Base-by-base conservation (phyloP, 2,797 vertebrate species). In the Enteromius thamalakanensis region DNA sequence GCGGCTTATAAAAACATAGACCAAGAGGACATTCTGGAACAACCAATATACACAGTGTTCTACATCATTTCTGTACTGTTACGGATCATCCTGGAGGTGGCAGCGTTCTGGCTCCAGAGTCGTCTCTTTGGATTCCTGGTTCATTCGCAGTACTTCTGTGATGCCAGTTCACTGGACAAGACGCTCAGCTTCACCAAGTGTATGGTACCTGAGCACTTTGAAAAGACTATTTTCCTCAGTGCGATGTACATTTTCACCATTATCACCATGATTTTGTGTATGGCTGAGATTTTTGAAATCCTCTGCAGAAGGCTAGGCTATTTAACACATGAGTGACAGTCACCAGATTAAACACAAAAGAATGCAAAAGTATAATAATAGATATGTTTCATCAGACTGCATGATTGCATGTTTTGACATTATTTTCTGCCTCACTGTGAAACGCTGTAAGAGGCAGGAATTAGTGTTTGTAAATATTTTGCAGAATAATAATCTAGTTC, bases 211-310 rank as follows among this genome's bases (percentile, higher is more conserved):
- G 94, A 96, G 86, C 93, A 95, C 89, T 95, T 95, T 78, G 95
- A 96, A 91, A 96, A 96, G 91, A 95, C 92, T n/a, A 91, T 95
- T 84, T 96, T 95, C 86, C 93, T 95, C 84, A 94, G 93, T 88
- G 94, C 93, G 81, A 93, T 95, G 93, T 94, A 96, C 65, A 93
- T 90, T 37, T 95, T 95, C 87, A 95, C 95, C 77, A 89, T 93
- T 64, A 95, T 95, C 88, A 95, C 92, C 49, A 86, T 94, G 78
- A 62, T 92, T 80, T 88, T 95, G 88, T 94, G 93, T 82, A 84
- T 94, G 87, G 93, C 90, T 3, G 91, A 95, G 82, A 86, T 96
- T 90, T 95, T 95, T 92, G 92, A 96, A 88, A 94, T 95, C 75
- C 89, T 94, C 69, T 92, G 88, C 87, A 93, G 91, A 92, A 93